These are phyloP conservation scores for Exocentrus adspersus DNA, from an alignment of 2,888 invertebrate genomes.

Conservation along the genomic window DNA sequence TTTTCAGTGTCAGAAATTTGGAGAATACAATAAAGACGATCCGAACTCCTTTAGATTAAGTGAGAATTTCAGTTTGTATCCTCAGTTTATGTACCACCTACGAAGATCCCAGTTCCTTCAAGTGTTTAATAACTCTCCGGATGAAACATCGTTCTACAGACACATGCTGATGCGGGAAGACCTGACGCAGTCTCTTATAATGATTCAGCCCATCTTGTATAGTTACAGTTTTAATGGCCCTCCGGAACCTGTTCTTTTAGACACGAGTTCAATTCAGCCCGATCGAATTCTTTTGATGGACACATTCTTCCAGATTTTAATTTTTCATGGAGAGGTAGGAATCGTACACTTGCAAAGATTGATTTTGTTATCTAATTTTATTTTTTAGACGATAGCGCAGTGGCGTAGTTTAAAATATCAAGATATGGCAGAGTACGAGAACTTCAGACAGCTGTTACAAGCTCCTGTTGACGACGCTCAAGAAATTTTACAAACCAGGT, in stretches of 20 bases:
- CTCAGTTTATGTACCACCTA: slow-evolving; percentile 99
- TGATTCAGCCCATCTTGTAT: slow-evolving; percentile 99
- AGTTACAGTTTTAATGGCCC: slow-evolving; percentile 98
- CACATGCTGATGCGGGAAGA: slow-evolving; percentile 98
- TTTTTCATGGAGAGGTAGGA: slow-evolving; percentile 95
- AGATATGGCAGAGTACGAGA: slow-evolving; percentile 96
- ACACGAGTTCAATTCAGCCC: slow-evolving; percentile 96
- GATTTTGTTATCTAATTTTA: slow-evolving; percentile 12
- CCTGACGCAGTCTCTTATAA: slow-evolving; percentile 95
- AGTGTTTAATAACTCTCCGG: slow-evolving; percentile 99
- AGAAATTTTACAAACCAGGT: slow-evolving; percentile 93
- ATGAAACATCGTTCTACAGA: slow-evolving; percentile 99
- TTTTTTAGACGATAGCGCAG: slow-evolving; percentile 88
- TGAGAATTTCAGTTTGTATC: slow-evolving; percentile 97
- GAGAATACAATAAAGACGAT: slow-evolving; percentile 97
- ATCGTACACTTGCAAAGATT: background rate
- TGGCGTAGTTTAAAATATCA: slow-evolving; percentile 97
- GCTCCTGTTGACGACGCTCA: slow-evolving; percentile 98
- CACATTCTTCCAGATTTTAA: slow-evolving; percentile 99
- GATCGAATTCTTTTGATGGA: slow-evolving; percentile 99
- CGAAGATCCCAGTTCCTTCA: slow-evolving; percentile 98
- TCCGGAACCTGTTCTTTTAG: slow-evolving; percentile 95
- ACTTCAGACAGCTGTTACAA: slow-evolving; percentile 93
- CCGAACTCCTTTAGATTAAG: slow-evolving; percentile 94
- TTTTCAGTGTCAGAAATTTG: slow-evolving; percentile 97